Percentiles rank a stretch among this genome's conserved stretches.
phyloP scores from a whole-genome alignment of 2,797 vertebrate species.

The Acrossocheilus wenchowensis region DNA sequence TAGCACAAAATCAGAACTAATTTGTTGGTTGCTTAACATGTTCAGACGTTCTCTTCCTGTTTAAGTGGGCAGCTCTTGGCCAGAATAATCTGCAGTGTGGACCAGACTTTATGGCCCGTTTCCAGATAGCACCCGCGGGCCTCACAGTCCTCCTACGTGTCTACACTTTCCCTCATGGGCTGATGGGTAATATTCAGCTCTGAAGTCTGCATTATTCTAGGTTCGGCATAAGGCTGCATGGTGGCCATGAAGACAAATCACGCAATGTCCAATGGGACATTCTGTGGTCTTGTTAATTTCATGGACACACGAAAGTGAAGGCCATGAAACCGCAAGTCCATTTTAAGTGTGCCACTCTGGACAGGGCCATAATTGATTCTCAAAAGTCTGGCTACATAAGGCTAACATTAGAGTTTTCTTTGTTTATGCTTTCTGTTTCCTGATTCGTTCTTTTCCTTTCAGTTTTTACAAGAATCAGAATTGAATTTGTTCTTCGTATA shows the following conservation, averaged over 20 bases:
- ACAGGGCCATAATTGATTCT: not conserved
- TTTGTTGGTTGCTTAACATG: not conserved
- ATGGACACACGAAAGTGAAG: not conserved
- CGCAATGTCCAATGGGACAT: not conserved
- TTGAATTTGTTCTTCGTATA: not conserved
- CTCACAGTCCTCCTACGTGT: slow-evolving; percentile 6
- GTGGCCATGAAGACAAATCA: not conserved
- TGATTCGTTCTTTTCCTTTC: not conserved
- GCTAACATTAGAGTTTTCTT: not conserved
- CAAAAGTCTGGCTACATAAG: not conserved
- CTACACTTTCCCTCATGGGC: not conserved
- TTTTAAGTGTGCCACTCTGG: not conserved
- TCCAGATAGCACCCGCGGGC: not conserved
- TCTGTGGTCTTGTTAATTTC: slow-evolving; percentile 19
- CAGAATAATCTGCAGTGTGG: not conserved
- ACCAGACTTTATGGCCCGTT: not conserved
- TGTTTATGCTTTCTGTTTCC: not conserved
- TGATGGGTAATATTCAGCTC: not conserved
- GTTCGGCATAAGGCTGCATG: too few relatives aligned
- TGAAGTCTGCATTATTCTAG: not conserved
- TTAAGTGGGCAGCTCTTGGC: slow-evolving; percentile 10
- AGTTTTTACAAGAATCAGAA: not conserved
- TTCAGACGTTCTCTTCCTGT: not conserved
- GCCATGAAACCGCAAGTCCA: not conserved
- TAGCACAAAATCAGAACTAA: not conserved